A percentile compares a stretch with the other conserved stretches of the same genome.
phyloP scores from a whole-genome alignment of 2,113 vertebrate genomes.

The Corythornis cristatus region DNA sequence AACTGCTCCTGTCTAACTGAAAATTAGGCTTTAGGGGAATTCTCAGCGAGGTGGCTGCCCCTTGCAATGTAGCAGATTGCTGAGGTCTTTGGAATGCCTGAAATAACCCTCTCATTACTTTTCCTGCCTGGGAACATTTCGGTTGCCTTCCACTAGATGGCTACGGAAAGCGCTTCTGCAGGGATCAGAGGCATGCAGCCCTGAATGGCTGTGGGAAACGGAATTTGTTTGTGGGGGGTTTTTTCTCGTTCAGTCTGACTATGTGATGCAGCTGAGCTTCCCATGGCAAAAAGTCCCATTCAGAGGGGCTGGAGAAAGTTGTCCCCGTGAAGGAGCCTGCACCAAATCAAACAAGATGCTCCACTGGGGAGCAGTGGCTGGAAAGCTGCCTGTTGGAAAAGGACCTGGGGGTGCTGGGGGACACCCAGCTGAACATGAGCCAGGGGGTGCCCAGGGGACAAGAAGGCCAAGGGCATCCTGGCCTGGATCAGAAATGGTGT shows the following conservation, averaged over 20 bases:
- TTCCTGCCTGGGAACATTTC: not conserved
- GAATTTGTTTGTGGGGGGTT: not conserved
- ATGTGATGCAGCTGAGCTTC: not conserved
- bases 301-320: not conserved
- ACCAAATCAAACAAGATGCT: not conserved
- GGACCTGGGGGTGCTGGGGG: no score
- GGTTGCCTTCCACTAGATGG: conserved; percentile 56
- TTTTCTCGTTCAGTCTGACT: not conserved
- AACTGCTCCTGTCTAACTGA: not conserved
- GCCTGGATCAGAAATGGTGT: no score
- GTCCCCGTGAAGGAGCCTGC: not conserved
- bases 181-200: not conserved
- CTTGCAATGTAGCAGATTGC: not conserved
- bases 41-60: not conserved
- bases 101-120: not conserved
- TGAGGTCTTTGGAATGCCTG: not conserved
- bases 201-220: not conserved
- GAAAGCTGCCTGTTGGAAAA: no score
- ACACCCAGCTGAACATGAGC: no score
- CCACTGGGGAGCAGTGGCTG: no score
- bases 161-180: not conserved
- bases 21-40: not conserved
- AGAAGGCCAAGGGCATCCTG: no score
- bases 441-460: no score
- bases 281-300: not conserved